phyloP scores from a whole-genome alignment of 2,888 invertebrate species.

The Omphaloscelis lunosa region DNA sequence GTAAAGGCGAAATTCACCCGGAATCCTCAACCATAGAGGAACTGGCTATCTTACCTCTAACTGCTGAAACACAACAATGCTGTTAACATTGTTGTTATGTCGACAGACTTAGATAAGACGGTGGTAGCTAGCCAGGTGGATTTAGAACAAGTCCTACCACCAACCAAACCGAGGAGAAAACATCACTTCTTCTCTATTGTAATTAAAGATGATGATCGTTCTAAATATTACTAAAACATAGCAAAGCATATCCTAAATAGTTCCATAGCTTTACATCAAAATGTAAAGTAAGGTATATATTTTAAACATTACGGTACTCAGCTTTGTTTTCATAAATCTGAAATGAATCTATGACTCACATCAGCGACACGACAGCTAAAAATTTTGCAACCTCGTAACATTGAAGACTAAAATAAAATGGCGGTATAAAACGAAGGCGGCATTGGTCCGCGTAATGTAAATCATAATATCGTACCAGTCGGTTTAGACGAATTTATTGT shows the following conservation, averaged over 20 bases:
- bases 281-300: background rate
- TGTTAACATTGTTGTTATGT: too few species aligned
- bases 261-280: background rate
- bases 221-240: too few species aligned
- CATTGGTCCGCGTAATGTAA: conserved; percentile 40
- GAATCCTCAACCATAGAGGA: too few species aligned
- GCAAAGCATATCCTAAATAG: background rate
- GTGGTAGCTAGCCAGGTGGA: too few species aligned
- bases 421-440: conserved; percentile 28
- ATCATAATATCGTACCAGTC: conserved; percentile 44
- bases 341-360: background rate
- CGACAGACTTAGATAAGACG: too few species aligned
- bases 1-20: too few species aligned
- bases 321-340: background rate
- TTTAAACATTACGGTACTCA: background rate
- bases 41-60: too few species aligned
- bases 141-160: too few species aligned
- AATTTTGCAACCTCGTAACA: conserved; percentile 28
- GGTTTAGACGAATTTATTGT: conserved; percentile 20
- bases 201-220: background rate
- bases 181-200: background rate
- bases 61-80: too few species aligned
- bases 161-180: too few species aligned
- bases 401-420: conserved; percentile 55
- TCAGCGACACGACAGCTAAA: conserved; percentile 24